These are phyloP conservation scores for Tapirus terrestris DNA, from an alignment of 2,113 vertebrate genomes.

Conservation along the genomic window DNA sequence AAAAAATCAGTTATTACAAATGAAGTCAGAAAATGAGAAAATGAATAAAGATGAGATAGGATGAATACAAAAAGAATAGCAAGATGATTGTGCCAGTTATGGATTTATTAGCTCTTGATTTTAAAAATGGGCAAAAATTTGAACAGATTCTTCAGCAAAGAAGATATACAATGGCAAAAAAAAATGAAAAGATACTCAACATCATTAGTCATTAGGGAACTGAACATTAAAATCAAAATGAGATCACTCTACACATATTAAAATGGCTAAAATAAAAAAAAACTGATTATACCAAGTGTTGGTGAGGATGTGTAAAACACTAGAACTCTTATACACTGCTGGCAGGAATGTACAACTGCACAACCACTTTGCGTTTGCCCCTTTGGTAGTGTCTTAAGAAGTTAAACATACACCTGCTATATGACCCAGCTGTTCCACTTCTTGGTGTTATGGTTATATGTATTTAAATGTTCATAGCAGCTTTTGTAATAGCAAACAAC, in stretches of 20 bases:
- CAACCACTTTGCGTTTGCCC: too few relatives aligned
- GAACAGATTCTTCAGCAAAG: not conserved
- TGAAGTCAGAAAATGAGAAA: not conserved
- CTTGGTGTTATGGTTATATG: not conserved
- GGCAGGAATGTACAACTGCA: not conserved
- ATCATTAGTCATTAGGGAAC: not conserved
- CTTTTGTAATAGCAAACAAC: not conserved
- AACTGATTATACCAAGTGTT: not conserved
- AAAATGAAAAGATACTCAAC: not conserved
- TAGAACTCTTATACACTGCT: not conserved
- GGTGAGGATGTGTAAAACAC: not conserved
- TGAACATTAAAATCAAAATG: not conserved
- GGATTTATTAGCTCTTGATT: not conserved
- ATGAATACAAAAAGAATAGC: not conserved
- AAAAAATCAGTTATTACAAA: not conserved
- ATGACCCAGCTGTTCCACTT: not conserved
- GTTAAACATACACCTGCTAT: not conserved
- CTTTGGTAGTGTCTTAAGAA: not conserved
- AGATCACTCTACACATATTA: not conserved
- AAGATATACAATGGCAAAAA: not conserved
- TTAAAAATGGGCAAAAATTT: not conserved
- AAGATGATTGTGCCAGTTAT: not conserved
- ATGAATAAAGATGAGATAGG: not conserved
- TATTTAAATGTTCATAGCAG: not conserved
- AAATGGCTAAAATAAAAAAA: not conserved